Evolutionary conservation across 2,888 invertebrate genomes (phyloP), one percentile per base, ranked within the genome.

Genomic region (Horisme vitalbata): DNA sequence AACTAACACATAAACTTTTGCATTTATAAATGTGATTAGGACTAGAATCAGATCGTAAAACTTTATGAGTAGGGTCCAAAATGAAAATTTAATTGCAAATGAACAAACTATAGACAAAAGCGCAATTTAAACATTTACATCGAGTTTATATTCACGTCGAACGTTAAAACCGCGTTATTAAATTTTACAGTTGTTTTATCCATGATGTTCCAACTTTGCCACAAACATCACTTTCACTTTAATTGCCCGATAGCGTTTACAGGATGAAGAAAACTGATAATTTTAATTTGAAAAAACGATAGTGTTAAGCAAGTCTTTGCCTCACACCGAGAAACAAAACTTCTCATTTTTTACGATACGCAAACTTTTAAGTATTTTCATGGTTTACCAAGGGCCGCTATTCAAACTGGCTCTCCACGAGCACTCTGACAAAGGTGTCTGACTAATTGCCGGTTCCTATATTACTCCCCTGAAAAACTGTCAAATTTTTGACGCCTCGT

Each of bases 251-350:
- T 28, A 28, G 14, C 13, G 36, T 51, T 52, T 47, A 23, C n/a
- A 23, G n/a, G 1, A 3, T 4, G 9, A 1, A 11, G 11, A 12
- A 15, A 15, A 2, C 15, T 39, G 43, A 49, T 49, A 34, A 48
- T 44, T 39, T 44, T 31, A 44, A 44, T 49, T 36, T 20, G 26
- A 30, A 20, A 18, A 13, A 10, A 36, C 31, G 31, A 27, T 27
- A 34, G 37, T 38, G 38, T 38, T 34, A 48, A 34, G 33, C 14
- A 3, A 23, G 13, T 26, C 8, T 14, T 8, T 26, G 27, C 7
- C 6, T 4, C 14, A 15, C 21, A 14, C 20, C n/a, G 9, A 37
- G 11, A 18, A 11, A 4, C 4, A 15, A 11, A 7, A 20, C 5
- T 2, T 8, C 5, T 20, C 4, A 20, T 20, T n/a, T n/a, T n/a